Conservation (phyloP, 2,113 vertebrate species). For the Dasyprocta punctata region DNA sequence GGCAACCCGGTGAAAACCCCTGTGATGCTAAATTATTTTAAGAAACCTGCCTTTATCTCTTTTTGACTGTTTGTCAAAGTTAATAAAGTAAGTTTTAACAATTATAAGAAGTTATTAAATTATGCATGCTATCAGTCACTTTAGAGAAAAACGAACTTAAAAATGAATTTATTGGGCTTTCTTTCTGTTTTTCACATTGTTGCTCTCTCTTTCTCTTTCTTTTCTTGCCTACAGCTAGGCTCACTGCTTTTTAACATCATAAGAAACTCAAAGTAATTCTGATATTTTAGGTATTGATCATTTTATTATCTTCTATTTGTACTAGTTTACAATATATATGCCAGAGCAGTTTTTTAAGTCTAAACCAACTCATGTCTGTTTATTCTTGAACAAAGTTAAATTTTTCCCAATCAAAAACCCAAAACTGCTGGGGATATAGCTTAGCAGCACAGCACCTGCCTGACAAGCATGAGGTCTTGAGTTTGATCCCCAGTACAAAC, state of each 20-base stretch:
- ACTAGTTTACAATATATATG: neutral
- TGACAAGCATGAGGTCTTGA: too few species aligned
- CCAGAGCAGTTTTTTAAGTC: neutral
- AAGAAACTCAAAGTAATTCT: conserved; percentile 9
- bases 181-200: neutral
- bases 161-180: neutral
- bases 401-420: neutral
- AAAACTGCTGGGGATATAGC: too few species aligned
- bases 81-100: neutral
- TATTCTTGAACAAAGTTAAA: conserved; percentile 15
- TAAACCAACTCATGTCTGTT: neutral
- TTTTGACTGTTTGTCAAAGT: neutral
- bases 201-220: neutral
- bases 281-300: neutral
- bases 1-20: neutral
- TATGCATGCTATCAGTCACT: neutral
- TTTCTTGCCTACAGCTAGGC: neutral
- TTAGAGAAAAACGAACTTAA: neutral
- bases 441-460: too few species aligned
- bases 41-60: neutral
- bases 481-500: too few species aligned
- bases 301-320: neutral
- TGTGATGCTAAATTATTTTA: neutral
- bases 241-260: neutral
- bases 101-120: neutral